phyloP scores from a whole-genome alignment of 2,797 vertebrate genomes.

The Enteromius unitaeniatus region DNA sequence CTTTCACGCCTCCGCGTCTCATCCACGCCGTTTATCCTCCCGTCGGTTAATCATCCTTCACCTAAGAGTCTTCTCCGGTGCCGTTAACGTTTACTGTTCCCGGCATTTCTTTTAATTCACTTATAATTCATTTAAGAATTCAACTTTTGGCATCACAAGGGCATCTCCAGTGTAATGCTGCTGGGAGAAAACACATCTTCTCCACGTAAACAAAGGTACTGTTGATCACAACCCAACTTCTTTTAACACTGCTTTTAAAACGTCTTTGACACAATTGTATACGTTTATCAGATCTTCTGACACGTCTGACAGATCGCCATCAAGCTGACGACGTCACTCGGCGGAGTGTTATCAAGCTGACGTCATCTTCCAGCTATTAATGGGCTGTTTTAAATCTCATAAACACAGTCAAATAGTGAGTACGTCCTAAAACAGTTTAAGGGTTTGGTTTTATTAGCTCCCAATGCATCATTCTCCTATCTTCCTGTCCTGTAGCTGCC shows the following conservation, averaged over 20 bases:
- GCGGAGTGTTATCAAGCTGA: neutral
- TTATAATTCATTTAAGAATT: neutral
- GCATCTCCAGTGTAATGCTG: slow-evolving; percentile 25
- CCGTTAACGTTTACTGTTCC: neutral
- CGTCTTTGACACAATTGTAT: neutral
- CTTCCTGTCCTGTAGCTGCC: neutral
- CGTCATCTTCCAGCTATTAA: slow-evolving; percentile 19
- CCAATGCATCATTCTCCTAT: neutral
- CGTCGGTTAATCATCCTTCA: neutral
- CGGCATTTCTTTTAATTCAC: neutral
- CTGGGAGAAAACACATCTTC: slow-evolving; percentile 10
- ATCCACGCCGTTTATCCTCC: slow-evolving; percentile 2
- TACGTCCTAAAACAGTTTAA: neutral
- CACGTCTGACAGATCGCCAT: slow-evolving; percentile 20
- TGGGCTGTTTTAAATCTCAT: neutral
- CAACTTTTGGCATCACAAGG: neutral
- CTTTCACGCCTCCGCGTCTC: slow-evolving; percentile 7
- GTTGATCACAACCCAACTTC: neutral
- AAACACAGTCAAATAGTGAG: slow-evolving; percentile 7
- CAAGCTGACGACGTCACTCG: slow-evolving; percentile 28
- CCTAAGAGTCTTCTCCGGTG: neutral
- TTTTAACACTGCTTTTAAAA: neutral
- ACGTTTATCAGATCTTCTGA: neutral
- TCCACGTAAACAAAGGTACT: slow-evolving; percentile 33
- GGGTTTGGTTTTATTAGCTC: neutral